Evolutionary conservation across 1,140 invertebrate species (phyloP), one percentile per base, ranked within the genome.

Genomic region (Heliconius nattereri): DNA sequence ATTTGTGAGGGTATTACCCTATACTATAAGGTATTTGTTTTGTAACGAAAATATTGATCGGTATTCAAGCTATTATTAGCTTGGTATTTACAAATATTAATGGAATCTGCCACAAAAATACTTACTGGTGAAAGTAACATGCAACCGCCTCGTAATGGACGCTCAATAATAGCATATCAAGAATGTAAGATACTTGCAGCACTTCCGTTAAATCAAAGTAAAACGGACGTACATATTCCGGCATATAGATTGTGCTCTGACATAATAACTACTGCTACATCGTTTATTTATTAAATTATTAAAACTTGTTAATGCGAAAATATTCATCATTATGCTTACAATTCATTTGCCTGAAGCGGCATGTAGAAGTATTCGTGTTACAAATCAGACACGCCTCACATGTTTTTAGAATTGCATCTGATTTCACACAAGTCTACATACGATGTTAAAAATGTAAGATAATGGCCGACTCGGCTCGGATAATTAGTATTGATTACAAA

Each of bases 361-460:
- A 89, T 85, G 85, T n/a, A 85, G 83, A 20, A 78, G 82, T 77
- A 76, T 75, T 85, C 84, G 83, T 89, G 85, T 88, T 80, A 80
- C 76, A 79, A 84, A 79, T 74, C 76, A 79, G 80, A 83, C 79
- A 70, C 49, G 71, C 73, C 73, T 72, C 71, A 77, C 76, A 52
- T 82, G 60, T 84, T 83, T 84, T 82, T 83, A 81, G 79, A 73
- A 84, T 81, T 84, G 83, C 84, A 45, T 88, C 85, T 85, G 85
- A 82, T 81, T 71, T 75, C 76, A 75, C 57, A 74, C 70, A 70
- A 35, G 75, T 35, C 5, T 77, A 54, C 71, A 40, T 13, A 57
- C 19, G 73, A 52, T 45, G 7, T 57, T 45, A 75, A 71, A 75
- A 71, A 75, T 66, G 49, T 73, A 19, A 78, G 75, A 77, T 73